Evolutionary conservation across 2,113 vertebrate species (phyloP).

Genomic region (Triplophysa dalaica): DNA sequence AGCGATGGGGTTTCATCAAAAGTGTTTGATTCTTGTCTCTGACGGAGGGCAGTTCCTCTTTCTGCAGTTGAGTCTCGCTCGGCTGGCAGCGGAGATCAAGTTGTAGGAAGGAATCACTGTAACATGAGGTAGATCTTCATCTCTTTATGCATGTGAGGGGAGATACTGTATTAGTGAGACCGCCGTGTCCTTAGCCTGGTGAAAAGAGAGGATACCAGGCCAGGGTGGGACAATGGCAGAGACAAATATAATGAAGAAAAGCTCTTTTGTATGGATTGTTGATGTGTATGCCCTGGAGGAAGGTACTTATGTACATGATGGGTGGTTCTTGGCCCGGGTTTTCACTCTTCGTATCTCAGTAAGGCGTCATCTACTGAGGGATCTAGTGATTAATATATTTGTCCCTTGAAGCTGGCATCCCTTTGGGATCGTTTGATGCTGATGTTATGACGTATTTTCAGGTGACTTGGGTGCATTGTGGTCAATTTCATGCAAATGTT

Average conservation of each 20-base stretch:
- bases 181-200: constrained; percentile 61
- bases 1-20: constrained; percentile 53
- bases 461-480: neutral
- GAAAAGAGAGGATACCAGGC: constrained; percentile 64
- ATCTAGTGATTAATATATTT: constrained; percentile 72
- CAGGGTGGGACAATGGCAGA: constrained; percentile 66
- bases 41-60: constrained; percentile 41
- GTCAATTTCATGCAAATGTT: too few relatives aligned
- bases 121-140: constrained; percentile 43
- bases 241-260: constrained; percentile 69
- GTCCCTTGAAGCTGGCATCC: constrained; percentile 74
- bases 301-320: constrained; percentile 67
- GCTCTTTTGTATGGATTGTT: constrained; percentile 69
- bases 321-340: constrained; percentile 69
- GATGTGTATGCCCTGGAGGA: constrained; percentile 71
- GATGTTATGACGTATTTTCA: constrained; percentile 14
- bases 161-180: constrained; percentile 52
- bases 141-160: constrained; percentile 33
- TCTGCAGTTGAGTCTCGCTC: constrained; percentile 40
- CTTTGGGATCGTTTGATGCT: constrained; percentile 69
- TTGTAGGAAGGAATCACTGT: constrained; percentile 50
- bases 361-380: constrained; percentile 62
- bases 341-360: constrained; percentile 67
- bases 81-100: constrained; percentile 43
- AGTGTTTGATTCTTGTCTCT: constrained; percentile 47